A percentile compares a stretch with the other conserved stretches of the same genome.
Conservation (phyloP, 2,113 vertebrate species). For the Oreochromis aureus region DNA sequence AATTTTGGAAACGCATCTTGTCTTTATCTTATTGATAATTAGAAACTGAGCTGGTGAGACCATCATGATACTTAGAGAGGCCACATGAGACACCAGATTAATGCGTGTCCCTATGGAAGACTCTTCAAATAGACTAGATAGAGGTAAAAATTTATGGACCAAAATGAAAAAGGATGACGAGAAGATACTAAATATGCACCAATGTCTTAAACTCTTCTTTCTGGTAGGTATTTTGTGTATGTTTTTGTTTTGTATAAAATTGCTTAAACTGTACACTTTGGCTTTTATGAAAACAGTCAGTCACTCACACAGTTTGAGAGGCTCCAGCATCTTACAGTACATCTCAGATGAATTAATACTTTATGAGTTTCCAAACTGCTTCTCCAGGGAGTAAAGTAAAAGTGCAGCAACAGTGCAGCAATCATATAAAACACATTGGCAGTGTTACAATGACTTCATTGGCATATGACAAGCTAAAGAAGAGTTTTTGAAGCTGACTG, state of each 20-base stretch:
- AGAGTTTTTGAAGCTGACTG: conserved; percentile 18
- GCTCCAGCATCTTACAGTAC: not conserved
- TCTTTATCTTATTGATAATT: not conserved
- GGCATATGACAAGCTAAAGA: conserved; percentile 23
- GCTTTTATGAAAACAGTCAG: not conserved
- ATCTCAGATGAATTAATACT: not conserved
- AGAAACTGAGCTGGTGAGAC: not conserved
- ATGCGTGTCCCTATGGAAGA: not conserved
- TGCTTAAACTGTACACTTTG: not conserved
- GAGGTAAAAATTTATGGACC: not conserved
- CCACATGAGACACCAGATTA: not conserved
- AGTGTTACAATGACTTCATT: conserved; percentile 1
- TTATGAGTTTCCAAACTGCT: conserved; percentile 5
- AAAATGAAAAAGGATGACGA: not conserved
- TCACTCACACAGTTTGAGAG: not conserved
- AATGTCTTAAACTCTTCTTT: not conserved
- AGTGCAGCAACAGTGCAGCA: conserved; percentile 7
- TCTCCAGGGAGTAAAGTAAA: conserved; percentile 4
- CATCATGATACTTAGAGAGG: not conserved
- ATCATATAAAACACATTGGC: conserved; percentile 18
- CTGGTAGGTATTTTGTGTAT: not conserved
- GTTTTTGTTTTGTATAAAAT: not conserved
- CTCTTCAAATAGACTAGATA: not conserved
- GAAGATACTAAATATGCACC: not conserved
- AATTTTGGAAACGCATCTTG: not conserved